Evolutionary conservation across 64 coral and sea anemone species (phyloP).

Genomic region (Pocillopora damicornis): DNA sequence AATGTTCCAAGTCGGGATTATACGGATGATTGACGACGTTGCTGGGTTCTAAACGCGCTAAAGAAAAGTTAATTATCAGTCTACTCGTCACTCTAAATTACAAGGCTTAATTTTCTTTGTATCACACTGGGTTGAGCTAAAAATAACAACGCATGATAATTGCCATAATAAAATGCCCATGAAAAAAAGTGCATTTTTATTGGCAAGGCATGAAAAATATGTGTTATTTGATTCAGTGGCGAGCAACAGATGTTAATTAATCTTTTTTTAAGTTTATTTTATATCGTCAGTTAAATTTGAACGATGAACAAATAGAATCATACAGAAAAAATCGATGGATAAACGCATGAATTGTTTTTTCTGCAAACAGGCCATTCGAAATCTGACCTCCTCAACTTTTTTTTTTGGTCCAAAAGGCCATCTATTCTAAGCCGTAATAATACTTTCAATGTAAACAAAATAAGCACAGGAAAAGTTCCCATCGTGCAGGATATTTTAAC

Average conservation of each 20-base stretch:
- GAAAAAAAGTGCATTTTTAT: not conserved
- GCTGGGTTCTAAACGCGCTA: not conserved
- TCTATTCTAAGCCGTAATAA: constrained; percentile 4
- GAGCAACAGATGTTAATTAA: not conserved
- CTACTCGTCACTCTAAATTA: not conserved
- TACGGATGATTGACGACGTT: not conserved
- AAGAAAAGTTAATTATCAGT: not conserved
- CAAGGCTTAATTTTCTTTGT: not conserved
- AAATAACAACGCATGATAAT: constrained; percentile 3
- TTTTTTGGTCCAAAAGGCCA: not conserved
- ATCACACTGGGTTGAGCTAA: not conserved
- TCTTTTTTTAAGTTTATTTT: no score
- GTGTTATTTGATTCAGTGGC: no score
- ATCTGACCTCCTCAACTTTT: not conserved
- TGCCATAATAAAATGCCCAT: not conserved
- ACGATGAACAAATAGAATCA: not conserved
- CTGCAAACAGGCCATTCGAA: not conserved
- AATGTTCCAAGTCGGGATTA: not conserved
- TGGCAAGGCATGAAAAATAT: no score
- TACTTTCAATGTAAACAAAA: not conserved
- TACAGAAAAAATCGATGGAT: not conserved
- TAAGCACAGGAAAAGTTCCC: not conserved
- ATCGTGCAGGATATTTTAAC: not conserved
- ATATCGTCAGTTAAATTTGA: no score
- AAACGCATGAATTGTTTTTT: not conserved